These are phyloP conservation scores for Gallinago jamesoni DNA, from an alignment of 2,113 vertebrate species.

Conservation along the genomic window DNA sequence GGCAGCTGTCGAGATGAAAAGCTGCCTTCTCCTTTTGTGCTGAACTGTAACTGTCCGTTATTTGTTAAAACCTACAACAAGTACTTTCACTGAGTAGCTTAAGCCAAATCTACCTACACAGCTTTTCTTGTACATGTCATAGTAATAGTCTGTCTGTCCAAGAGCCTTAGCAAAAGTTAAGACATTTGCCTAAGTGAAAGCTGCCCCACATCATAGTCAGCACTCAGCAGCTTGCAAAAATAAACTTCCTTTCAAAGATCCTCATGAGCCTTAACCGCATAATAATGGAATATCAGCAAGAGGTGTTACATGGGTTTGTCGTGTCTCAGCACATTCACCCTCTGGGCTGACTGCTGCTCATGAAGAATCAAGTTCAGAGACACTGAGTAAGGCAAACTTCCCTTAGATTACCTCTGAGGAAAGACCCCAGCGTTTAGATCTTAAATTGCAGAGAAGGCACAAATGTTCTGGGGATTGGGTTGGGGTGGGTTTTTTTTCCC, in stretches of 20 bases:
- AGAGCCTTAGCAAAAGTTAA: constrained; percentile 10
- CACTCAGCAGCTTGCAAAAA: constrained; percentile 44
- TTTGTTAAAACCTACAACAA: background rate
- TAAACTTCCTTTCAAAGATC: constrained; percentile 47
- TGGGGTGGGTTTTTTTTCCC: background rate
- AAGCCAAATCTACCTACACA: background rate
- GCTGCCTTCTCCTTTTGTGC: background rate
- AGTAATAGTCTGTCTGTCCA: background rate
- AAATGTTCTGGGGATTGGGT: background rate
- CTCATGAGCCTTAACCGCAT: background rate
- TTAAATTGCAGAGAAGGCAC: background rate
- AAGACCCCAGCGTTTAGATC: background rate
- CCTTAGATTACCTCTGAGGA: background rate
- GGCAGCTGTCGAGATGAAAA: background rate
- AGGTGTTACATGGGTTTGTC: constrained; percentile 19
- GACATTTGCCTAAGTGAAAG: constrained; percentile 19
- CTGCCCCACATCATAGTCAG: background rate
- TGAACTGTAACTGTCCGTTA: background rate
- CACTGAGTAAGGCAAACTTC: background rate
- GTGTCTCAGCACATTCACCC: constrained; percentile 12
- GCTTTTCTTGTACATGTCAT: background rate
- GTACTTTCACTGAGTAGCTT: background rate
- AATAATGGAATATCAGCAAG: constrained; percentile 41
- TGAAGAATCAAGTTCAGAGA: background rate
- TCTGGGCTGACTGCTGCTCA: background rate